Percentiles rank a stretch among this genome's conserved stretches.
Evolutionary conservation across 2,113 vertebrate species (phyloP).

Genomic region (Fregetta grallaria): DNA sequence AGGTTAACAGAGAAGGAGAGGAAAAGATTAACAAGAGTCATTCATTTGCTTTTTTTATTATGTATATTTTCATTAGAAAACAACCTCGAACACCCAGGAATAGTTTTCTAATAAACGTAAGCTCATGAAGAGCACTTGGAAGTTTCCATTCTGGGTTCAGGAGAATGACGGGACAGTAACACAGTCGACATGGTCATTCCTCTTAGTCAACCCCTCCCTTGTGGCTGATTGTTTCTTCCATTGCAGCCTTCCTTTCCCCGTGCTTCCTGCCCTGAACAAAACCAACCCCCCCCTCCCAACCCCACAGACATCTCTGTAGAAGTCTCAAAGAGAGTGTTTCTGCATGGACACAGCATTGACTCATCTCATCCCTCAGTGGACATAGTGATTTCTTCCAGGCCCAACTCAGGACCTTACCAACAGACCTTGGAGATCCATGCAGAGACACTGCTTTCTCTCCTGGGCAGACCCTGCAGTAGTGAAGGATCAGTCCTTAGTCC

Average conservation of each 20-base stretch:
- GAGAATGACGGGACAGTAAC: constrained; percentile 64
- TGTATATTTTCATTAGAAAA: constrained; percentile 72
- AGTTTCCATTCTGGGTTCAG: constrained; percentile 67
- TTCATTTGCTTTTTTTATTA: constrained; percentile 55
- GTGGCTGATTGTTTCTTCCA: constrained; percentile 11
- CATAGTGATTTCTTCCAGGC: background rate
- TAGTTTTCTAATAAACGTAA: constrained; percentile 68
- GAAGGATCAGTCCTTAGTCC: background rate
- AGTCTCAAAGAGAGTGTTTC: constrained; percentile 29
- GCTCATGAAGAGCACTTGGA: constrained; percentile 67
- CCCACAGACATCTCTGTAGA: background rate
- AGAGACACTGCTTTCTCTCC: constrained; percentile 14
- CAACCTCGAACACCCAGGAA: constrained; percentile 66
- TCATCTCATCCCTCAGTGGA: background rate
- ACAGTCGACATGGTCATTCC: constrained; percentile 66
- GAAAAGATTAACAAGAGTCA: constrained; percentile 36
- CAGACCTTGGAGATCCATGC: constrained; percentile 7
- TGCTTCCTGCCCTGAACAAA: constrained; percentile 7
- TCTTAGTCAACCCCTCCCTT: constrained; percentile 45
- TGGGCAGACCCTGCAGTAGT: background rate
- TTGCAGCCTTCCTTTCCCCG: background rate
- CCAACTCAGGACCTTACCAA: background rate
- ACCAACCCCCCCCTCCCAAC: background rate
- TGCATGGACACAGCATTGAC: background rate
- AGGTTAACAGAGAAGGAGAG: background rate